Base-by-base conservation (phyloP, 1,140 invertebrate species). In the Mamestra configurata region DNA sequence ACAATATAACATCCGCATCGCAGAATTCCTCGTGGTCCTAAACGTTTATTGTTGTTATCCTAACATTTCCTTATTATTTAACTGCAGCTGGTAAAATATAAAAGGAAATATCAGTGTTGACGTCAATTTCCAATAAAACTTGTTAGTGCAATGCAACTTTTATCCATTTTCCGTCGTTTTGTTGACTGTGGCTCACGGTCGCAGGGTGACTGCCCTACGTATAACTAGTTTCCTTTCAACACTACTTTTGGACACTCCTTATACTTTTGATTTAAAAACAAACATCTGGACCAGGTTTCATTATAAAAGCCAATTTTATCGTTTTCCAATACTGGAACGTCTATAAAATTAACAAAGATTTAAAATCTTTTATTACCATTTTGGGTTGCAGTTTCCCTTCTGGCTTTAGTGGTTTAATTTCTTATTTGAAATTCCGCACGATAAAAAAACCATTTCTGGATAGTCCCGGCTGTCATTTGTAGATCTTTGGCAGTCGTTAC, bases 261-360 rank as follows among this genome's bases (percentile, higher is more conserved):
- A 31, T 22, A 66, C n/a, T 35, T 40, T 40, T 66, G 10, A 40
- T 59, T 59, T 59, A 27, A 66, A 66, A 66, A 66, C 35, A 66
- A 66, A 66, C 22, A 18, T 22, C 35, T 15, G 27, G n/a, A n/a
- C 15, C 55, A 7, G 55, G 55, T 49, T n/a, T 24, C 11, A 59
- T 27, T 59, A 15, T 24, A 27, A 57, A 31, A 20, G 11, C 55
- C 24, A 10, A 59, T 57, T 57, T 22, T 57, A 57, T 27, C 3
- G 22, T 27, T 57, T 57, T 57, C 24, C 55, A 59, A 57, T 27
- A 59, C 24, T 15, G 18, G 24, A 59, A 10, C 31, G 11, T 31
- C 55, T 1, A 59, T 15, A 59, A 22, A 55, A 24, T 59, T 59
- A 15, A 31, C 27, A 15, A 55, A 24, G 11, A 11, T 0, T 24